Conservation (phyloP, 2,113 vertebrate species). For the Tringa solitaria region DNA sequence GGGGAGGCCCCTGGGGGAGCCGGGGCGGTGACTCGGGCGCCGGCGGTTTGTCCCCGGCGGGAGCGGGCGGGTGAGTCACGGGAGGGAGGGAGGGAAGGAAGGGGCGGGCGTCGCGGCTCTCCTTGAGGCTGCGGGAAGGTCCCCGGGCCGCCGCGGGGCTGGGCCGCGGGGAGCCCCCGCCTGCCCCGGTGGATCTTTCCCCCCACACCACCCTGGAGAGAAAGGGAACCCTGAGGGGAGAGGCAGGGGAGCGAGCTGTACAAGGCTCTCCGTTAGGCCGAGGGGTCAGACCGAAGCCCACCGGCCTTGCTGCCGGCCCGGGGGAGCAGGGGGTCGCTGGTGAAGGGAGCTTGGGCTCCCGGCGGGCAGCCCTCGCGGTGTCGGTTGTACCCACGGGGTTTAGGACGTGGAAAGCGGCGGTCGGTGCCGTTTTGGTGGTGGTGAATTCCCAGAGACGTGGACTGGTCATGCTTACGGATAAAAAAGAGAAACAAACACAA, state of each 20-base stretch:
- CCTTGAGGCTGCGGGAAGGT: not conserved
- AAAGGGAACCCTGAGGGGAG: accelerated
- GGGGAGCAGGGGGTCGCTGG: not conserved
- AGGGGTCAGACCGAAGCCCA: not conserved
- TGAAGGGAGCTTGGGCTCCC: not conserved
- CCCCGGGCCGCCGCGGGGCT: too few species aligned
- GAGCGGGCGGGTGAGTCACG: not conserved
- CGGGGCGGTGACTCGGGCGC: not conserved
- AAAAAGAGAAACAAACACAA: not conserved
- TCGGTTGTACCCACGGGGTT: accelerated
- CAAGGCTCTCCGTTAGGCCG: accelerated
- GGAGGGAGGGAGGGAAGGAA: not conserved
- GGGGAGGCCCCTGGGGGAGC: not conserved
- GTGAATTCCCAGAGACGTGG: not conserved
- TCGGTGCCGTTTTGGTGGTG: not conserved
- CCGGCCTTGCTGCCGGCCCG: not conserved
- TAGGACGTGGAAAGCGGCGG: not conserved
- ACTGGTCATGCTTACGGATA: not conserved
- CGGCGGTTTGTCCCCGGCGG: not conserved
- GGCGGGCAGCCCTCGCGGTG: not conserved
- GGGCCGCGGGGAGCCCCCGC: not conserved
- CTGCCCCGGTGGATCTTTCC: too few species aligned
- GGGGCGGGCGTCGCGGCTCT: not conserved
- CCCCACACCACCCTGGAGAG: too few species aligned
- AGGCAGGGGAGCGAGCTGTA: not conserved